A percentile compares a stretch with the other conserved stretches of the same genome.
phyloP scores from a whole-genome alignment of 2,888 invertebrate species.

The Bombylius discolor region DNA sequence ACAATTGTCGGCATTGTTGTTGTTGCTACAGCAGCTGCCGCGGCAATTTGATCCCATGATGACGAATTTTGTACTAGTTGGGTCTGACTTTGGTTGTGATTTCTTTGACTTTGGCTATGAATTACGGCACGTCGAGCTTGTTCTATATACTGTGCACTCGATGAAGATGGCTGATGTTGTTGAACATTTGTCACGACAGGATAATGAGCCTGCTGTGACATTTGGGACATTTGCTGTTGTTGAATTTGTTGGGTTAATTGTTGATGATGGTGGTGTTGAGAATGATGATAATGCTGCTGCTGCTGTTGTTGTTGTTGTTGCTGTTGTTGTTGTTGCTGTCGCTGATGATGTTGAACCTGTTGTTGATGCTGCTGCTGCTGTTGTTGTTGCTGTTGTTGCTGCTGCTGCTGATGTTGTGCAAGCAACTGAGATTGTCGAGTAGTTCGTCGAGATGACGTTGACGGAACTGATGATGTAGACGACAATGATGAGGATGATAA shows the following conservation, averaged over 20 bases:
- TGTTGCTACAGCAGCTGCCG: conserved; percentile 26
- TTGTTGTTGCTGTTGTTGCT: conserved; percentile 18
- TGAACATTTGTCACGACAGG: conserved; percentile 20
- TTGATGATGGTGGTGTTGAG: conserved; percentile 21
- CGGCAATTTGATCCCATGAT: conserved; percentile 31
- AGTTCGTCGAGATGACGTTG: conserved; percentile 17
- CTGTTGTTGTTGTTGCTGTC: conserved; percentile 17
- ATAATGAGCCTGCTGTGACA: conserved; percentile 33
- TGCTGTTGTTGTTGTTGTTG: conserved; percentile 15
- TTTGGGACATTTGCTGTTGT: conserved; percentile 30
- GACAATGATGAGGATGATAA: conserved; percentile 17
- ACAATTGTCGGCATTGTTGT: conserved; percentile 14
- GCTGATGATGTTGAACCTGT: conserved; percentile 22
- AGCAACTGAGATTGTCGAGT: conserved; percentile 11
- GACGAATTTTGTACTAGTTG: conserved; percentile 22
- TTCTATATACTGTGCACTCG: conserved; percentile 16
- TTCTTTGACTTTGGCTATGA: conserved; percentile 16
- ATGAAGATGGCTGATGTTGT: conserved; percentile 22
- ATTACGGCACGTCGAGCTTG: conserved; percentile 14
- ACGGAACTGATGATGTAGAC: conserved; percentile 19
- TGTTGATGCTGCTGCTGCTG: conserved; percentile 19
- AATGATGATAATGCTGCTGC: conserved; percentile 24
- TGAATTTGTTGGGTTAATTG: conserved; percentile 22
- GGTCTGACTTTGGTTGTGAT: conserved; percentile 23
- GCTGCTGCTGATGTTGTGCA: conserved; percentile 20